Evolutionary conservation across 2,888 invertebrate genomes (phyloP), one percentile per base, ranked within the genome.

Genomic region (Cylloceria caligata): DNA sequence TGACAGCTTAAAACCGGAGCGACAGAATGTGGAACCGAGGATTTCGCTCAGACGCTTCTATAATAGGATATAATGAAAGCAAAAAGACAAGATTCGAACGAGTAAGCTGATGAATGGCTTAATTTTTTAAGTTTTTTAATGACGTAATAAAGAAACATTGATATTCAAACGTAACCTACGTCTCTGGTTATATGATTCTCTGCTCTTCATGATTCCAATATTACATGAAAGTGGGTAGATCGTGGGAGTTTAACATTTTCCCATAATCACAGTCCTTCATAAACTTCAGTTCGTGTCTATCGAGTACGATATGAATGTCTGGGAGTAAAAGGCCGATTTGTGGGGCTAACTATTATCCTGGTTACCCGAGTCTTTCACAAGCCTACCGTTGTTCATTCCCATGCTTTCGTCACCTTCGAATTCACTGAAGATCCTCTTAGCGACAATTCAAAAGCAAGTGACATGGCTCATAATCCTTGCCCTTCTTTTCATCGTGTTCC

Each of bases 341-440:
- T 42, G 24, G 47, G 39, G 27, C 57, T 60, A 79, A 65, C 67
- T 47, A 47, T 49, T 57, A 73, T 68, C 73, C 52, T 34, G 60
- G 62, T 55, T 42, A 52, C 68, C 21, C 60, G 11, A 67, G 45
- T 49, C 27, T 42, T 52, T 39, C 30, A 13, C 19, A 67, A 73
- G 24, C 30, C n/a, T 34, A 30, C 62, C 55, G 39, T 42, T 52
- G 62, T 52, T 68, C 49, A 68, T 42, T 73, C 49, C 36, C 39
- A 62, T 42, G 79, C 36, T 73, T 73, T 73, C 36, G 62, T 79
- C 79, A 79, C 73, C 68, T 73, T 79, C 42, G 73, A 60, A 78
- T 78, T 73, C 21, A 62, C 11, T 39, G 49, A 9, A n/a, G 34
- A 42, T 16, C 11, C 80, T 80, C 49, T 52, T 34, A 42, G 42